Conservation (phyloP, 2,113 vertebrate genomes). For the Orthochromis indermauri region DNA sequence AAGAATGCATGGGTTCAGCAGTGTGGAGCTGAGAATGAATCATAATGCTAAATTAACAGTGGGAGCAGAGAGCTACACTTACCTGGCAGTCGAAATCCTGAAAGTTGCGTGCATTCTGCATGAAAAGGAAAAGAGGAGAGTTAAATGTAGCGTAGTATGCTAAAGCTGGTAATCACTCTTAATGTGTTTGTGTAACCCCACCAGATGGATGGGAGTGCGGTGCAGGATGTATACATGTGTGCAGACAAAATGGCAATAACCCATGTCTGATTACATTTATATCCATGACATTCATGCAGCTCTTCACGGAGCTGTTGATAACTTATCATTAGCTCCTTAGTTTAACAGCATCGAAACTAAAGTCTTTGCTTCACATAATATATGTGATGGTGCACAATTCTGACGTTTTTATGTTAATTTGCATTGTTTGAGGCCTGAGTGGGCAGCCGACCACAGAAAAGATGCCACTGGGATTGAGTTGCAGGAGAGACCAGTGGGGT, state of each 20-base stretch:
- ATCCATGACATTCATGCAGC: not conserved
- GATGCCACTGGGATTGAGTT: not conserved
- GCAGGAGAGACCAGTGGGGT: not conserved
- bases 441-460: not conserved
- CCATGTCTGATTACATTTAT: not conserved
- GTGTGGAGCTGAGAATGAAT: not conserved
- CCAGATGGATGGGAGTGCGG: not conserved
- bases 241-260: not conserved
- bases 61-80: constrained; percentile 34
- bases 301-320: not conserved
- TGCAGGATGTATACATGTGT: not conserved
- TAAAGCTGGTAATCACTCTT: not conserved
- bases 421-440: not conserved
- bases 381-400: not conserved
- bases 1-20: not conserved
- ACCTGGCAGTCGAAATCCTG: constrained; percentile 98
- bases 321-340: not conserved
- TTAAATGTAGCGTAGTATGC: not conserved
- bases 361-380: not conserved
- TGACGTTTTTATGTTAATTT: not conserved
- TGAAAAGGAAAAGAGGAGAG: constrained; percentile 4
- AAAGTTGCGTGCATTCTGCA: constrained; percentile 88
- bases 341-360: not conserved
- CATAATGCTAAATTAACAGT: not conserved
- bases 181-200: not conserved